phyloP scores from a whole-genome alignment of 2,888 invertebrate species.

The Lasioglossum lativentre region DNA sequence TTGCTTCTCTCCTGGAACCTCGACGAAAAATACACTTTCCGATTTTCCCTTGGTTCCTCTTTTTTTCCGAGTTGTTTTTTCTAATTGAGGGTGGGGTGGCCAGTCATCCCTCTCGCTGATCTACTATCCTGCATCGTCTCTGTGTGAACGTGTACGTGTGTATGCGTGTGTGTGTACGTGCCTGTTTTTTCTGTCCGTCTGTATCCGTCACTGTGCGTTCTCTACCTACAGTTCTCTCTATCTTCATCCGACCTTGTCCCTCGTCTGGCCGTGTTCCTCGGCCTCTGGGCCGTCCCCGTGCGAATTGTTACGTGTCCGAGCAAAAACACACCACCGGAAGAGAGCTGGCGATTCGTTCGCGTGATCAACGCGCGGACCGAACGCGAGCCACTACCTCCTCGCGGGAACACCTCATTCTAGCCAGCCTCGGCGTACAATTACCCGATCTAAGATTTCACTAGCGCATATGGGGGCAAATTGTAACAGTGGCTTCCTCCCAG shows the following conservation, averaged over 20 bases:
- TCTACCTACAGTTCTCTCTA: conserved; percentile 16
- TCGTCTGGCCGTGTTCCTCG: conserved; percentile 12
- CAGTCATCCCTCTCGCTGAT: neutral
- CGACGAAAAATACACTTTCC: conserved; percentile 1
- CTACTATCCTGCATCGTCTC: neutral
- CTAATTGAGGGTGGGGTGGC: neutral
- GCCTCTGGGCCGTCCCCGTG: conserved; percentile 25
- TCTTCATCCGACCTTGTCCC: conserved; percentile 9
- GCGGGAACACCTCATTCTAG: conserved; percentile 74
- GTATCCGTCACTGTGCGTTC: neutral
- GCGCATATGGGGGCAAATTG: conserved; percentile 79
- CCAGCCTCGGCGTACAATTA: conserved; percentile 73
- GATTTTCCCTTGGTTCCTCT: neutral
- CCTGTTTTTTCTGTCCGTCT: neutral
- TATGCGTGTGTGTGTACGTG: too few species aligned
- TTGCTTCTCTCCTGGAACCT: neutral
- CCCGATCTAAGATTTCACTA: conserved; percentile 79
- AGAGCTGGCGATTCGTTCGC: conserved; percentile 13
- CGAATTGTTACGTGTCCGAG: conserved; percentile 3
- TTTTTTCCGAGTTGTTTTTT: neutral
- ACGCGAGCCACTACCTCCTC: conserved; percentile 69
- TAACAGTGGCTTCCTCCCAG: conserved; percentile 82
- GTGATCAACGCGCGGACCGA: conserved; percentile 69
- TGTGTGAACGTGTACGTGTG: neutral
- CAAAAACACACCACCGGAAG: conserved; percentile 11